Evolutionary conservation across 1,140 invertebrate genomes (phyloP).

Genomic region (Planococcus citri): DNA sequence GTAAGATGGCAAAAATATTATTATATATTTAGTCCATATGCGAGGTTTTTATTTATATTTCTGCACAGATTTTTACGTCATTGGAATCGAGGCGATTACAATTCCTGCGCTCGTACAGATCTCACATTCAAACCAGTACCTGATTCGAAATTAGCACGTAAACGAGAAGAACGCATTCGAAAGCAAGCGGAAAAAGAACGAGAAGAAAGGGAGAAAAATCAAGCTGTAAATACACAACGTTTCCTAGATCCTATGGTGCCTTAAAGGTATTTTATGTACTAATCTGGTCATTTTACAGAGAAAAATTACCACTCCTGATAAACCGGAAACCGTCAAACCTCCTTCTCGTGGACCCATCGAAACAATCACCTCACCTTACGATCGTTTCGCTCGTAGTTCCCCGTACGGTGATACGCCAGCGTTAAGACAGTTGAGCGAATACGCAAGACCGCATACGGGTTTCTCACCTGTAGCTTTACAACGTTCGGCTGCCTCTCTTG

Average conservation of each 20-base stretch:
- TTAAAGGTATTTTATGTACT: no score
- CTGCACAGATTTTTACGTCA: slow-evolving; percentile 68
- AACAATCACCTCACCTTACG: slow-evolving; percentile 61
- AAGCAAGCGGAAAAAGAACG: slow-evolving; percentile 77
- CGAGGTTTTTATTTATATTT: background rate
- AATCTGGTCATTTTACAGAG: slow-evolving; percentile 37
- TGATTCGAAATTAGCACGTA: slow-evolving; percentile 81
- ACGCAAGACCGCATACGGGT: slow-evolving; percentile 75
- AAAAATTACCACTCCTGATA: slow-evolving; percentile 66
- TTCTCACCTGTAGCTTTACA: slow-evolving; percentile 56
- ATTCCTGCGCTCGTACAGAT: slow-evolving; percentile 90
- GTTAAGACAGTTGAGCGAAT: slow-evolving; percentile 71
- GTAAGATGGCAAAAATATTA: no score
- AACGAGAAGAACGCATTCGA: slow-evolving; percentile 75
- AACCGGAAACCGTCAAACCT: slow-evolving; percentile 50
- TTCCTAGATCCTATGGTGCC: no score
- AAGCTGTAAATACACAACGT: slow-evolving; percentile 30
- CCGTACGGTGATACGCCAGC: slow-evolving; percentile 79
- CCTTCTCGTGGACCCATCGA: slow-evolving; percentile 59
- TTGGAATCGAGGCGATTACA: slow-evolving; percentile 90
- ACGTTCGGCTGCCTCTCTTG: slow-evolving; percentile 32
- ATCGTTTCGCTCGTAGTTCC: slow-evolving; percentile 44
- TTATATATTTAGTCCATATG: no score
- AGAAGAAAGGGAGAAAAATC: slow-evolving; percentile 66
- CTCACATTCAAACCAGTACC: slow-evolving; percentile 93